Evolutionary conservation across 2,888 invertebrate species (phyloP).

Genomic region (Oeneis ivallda): DNA sequence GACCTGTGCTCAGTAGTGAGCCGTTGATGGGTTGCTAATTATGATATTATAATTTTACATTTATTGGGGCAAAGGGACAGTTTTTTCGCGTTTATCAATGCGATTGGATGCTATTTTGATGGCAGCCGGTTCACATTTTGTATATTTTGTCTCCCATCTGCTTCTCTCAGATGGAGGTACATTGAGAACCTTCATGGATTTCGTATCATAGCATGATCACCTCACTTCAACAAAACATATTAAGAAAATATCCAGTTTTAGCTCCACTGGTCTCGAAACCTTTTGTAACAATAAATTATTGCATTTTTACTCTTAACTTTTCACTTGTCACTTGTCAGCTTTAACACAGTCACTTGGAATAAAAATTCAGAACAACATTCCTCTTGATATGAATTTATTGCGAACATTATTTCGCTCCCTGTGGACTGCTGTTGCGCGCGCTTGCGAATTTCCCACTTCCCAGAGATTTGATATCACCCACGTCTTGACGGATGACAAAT

Average conservation of each 20-base stretch:
- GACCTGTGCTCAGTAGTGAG: too few species aligned
- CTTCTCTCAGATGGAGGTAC: too few species aligned
- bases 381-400: slow-evolving; percentile 43
- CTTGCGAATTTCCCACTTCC: slow-evolving; percentile 39
- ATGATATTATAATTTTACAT: too few species aligned
- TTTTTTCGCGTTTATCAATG: too few species aligned
- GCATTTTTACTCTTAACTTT: neutral
- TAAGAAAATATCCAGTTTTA: neutral
- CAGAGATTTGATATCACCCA: slow-evolving; percentile 35
- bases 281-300: neutral
- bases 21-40: too few species aligned
- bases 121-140: too few species aligned
- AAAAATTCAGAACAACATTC: slow-evolving; percentile 27
- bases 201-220: too few species aligned
- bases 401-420: slow-evolving; percentile 37
- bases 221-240: too few species aligned
- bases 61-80: too few species aligned
- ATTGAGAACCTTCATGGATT: too few species aligned
- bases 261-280: neutral
- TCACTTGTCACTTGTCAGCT: neutral
- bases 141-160: too few species aligned
- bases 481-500: slow-evolving; percentile 36
- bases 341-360: slow-evolving; percentile 9
- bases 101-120: too few species aligned
- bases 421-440: slow-evolving; percentile 20